Percentiles rank a stretch among this genome's conserved stretches.
phyloP scores from a whole-genome alignment of 1,140 invertebrate species.

The Gonatopus flavifemur region DNA sequence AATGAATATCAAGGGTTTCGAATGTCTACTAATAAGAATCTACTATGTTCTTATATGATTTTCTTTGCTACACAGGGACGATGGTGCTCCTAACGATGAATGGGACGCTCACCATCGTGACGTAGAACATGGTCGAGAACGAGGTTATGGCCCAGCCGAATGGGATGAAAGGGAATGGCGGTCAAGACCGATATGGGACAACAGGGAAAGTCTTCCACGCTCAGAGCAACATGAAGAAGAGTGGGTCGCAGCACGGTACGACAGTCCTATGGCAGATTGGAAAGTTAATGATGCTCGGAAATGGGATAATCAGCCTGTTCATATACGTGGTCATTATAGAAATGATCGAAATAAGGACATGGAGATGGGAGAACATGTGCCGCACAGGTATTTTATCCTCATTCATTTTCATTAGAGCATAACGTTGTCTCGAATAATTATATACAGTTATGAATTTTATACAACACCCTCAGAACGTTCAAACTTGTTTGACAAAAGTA shows the following conservation, averaged over 20 bases:
- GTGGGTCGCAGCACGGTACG: conserved; percentile 45
- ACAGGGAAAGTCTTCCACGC: conserved; percentile 47
- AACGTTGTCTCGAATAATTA: too few relatives aligned
- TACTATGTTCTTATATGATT: background rate
- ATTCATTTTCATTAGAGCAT: background rate
- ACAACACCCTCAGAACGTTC: too few relatives aligned
- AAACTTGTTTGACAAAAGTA: too few relatives aligned
- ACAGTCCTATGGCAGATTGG: conserved; percentile 50
- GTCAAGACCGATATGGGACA: conserved; percentile 45
- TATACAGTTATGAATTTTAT: too few relatives aligned
- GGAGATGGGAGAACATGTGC: conserved; percentile 34
- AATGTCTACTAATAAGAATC: too few relatives aligned
- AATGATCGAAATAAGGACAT: conserved; percentile 52
- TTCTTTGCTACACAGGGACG: conserved; percentile 35
- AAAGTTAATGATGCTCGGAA: conserved; percentile 50
- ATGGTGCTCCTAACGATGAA: conserved; percentile 41
- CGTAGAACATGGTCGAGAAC: conserved; percentile 45
- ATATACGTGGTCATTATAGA: conserved; percentile 47
- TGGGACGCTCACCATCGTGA: conserved; percentile 52
- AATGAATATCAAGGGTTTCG: background rate
- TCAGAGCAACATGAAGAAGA: conserved; percentile 53
- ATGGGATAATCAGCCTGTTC: conserved; percentile 51
- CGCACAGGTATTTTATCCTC: conserved; percentile 19
- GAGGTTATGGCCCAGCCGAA: conserved; percentile 37
- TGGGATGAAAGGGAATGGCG: conserved; percentile 57